Percentiles rank a stretch among this genome's conserved stretches.
Evolutionary conservation across 2,113 vertebrate species (phyloP).

Genomic region (Lasiurus cinereus): DNA sequence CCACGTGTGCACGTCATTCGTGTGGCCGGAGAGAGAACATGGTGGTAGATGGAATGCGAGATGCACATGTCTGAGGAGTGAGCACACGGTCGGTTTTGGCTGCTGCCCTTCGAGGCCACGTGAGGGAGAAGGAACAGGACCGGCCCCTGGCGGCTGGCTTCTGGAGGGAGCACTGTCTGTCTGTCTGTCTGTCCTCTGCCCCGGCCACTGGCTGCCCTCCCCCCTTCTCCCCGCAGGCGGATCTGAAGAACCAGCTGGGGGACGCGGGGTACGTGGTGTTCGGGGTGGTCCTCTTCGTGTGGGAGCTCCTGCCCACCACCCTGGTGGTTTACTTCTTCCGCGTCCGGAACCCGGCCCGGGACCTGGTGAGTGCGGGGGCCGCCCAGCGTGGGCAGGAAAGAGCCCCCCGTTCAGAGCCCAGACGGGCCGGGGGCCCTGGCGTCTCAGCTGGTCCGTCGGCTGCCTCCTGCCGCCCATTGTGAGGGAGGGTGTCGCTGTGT

Average conservation of each 20-base stretch:
- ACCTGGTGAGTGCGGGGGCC: constrained; percentile 89
- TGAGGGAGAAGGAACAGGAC: no score
- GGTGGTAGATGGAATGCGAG: no score
- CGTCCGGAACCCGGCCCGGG: constrained; percentile 93
- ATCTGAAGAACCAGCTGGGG: constrained; percentile 94
- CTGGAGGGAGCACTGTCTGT: no score
- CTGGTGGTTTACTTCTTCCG: constrained; percentile 98
- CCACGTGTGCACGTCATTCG: no score
- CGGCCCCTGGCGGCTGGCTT: no score
- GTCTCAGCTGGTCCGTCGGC: background rate
- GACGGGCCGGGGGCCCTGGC: background rate
- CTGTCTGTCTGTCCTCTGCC: no score
- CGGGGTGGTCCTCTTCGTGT: constrained; percentile 96
- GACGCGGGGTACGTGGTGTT: constrained; percentile 96
- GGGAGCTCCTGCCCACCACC: constrained; percentile 98
- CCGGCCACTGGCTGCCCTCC: background rate
- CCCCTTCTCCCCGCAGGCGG: constrained; percentile 90
- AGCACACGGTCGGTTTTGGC: no score
- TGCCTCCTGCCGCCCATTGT: no score
- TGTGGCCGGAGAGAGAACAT: no score
- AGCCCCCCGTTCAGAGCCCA: background rate
- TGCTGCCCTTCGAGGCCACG: no score
- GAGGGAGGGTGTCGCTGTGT: no score
- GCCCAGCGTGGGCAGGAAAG: background rate
- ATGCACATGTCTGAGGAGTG: no score